A percentile compares a stretch with the other conserved stretches of the same genome.
Conservation (phyloP, 2,113 vertebrate species). For the Circaetus gallicus region DNA sequence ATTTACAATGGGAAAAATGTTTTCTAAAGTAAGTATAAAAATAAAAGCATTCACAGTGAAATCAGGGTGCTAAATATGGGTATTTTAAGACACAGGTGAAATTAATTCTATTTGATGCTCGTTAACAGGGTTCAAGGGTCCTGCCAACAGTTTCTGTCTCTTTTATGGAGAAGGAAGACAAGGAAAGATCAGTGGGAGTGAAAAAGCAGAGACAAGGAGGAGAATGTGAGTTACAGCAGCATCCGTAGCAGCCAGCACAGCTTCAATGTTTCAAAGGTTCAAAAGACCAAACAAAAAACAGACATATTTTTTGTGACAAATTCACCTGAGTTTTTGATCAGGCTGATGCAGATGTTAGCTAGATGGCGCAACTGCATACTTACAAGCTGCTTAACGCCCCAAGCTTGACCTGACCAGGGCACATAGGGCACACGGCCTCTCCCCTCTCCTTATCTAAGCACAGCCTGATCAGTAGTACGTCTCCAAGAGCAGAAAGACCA, state of each 20-base stretch:
- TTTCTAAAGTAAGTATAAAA: conserved; percentile 11
- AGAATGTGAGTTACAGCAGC: neutral
- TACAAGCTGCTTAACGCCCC: fast-evolving
- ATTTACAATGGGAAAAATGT: neutral
- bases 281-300: neutral
- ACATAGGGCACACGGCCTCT: fast-evolving
- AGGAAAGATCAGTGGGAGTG: neutral
- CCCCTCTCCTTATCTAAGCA: neutral
- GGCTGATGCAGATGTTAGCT: neutral
- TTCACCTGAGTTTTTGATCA: neutral
- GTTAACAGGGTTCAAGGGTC: neutral
- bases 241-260: neutral
- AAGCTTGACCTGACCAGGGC: neutral
- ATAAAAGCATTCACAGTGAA: neutral
- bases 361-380: neutral
- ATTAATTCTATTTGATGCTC: neutral
- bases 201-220: neutral
- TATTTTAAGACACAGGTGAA: neutral
- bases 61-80: neutral
- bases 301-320: neutral
- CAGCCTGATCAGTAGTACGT: fast-evolving
- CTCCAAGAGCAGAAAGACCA: neutral
- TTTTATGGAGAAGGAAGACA: neutral
- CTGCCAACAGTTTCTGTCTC: neutral
- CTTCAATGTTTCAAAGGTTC: neutral